Evolutionary conservation across 92 coral and sea anemone genomes (phyloP).

Genomic region (Chrysogorgia sp.): DNA sequence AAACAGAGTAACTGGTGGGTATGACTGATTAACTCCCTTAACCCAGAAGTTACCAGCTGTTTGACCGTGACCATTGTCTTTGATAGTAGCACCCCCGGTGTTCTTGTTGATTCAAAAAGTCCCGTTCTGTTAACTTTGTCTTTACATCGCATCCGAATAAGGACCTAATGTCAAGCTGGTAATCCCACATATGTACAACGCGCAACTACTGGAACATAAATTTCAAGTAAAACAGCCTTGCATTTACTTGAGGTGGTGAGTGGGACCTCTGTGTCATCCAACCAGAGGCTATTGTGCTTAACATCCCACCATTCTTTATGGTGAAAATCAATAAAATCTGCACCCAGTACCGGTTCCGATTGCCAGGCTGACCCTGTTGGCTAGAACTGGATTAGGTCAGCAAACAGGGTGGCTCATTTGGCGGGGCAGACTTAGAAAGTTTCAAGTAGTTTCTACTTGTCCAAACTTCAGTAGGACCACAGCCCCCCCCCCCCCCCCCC

Average conservation of each 20-base stretch:
- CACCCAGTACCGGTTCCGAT: slow-evolving; percentile 51
- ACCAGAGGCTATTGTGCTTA: too few species aligned
- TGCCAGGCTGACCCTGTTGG: too few species aligned
- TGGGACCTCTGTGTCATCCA: slow-evolving; percentile 32
- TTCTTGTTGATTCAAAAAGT: slow-evolving; percentile 43
- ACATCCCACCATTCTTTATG: slow-evolving; percentile 45
- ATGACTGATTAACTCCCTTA: slow-evolving; percentile 55
- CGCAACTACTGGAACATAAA: slow-evolving; percentile 48
- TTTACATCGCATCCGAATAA: slow-evolving; percentile 46
- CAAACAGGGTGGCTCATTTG: too few species aligned
- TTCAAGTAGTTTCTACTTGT: slow-evolving; percentile 33
- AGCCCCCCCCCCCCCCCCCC: slow-evolving; percentile 55
- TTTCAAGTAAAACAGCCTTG: slow-evolving; percentile 32
- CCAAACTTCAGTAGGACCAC: slow-evolving; percentile 35
- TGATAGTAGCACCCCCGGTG: slow-evolving; percentile 44
- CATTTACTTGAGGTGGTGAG: slow-evolving; percentile 30
- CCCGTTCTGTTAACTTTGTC: too few species aligned
- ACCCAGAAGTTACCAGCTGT: slow-evolving; percentile 49
- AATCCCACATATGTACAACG: slow-evolving; percentile 49
- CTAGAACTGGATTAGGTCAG: too few species aligned
- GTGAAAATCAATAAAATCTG: slow-evolving; percentile 54
- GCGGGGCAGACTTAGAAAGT: too few species aligned
- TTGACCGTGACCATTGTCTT: slow-evolving; percentile 52
- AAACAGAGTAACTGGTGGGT: slow-evolving; percentile 35
- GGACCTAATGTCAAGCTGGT: slow-evolving; percentile 45